These are phyloP conservation scores for Megathymus violae DNA, from an alignment of 1,140 invertebrate genomes.

Conservation along the genomic window DNA sequence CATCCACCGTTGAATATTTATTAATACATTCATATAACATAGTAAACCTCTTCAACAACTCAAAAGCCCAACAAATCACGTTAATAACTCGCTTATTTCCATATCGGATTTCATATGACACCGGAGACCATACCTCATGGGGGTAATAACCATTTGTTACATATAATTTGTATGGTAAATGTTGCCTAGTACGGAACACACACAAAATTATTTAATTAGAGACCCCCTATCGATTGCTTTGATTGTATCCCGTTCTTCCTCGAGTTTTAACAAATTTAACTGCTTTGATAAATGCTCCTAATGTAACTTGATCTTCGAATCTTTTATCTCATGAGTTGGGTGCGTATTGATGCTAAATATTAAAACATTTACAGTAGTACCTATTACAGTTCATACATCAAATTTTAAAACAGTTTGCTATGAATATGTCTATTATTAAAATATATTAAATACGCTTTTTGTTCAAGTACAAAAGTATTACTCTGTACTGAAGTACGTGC, in stretches of 20 bases:
- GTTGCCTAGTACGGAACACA: slow-evolving; percentile 35
- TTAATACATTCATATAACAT: slow-evolving; percentile 27
- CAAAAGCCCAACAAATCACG: slow-evolving; percentile 42
- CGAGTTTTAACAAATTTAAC: slow-evolving; percentile 16
- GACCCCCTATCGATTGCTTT: slow-evolving; percentile 50
- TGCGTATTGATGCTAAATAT: too few species aligned
- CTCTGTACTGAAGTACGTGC: too few species aligned
- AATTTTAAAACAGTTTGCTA: too few species aligned
- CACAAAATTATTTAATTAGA: slow-evolving; percentile 64
- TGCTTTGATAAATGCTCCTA: neutral
- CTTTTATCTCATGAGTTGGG: neutral
- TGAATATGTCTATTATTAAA: too few species aligned
- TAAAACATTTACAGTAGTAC: too few species aligned
- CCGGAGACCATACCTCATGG: slow-evolving; percentile 46
- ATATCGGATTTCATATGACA: slow-evolving; percentile 56
- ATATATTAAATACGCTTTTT: too few species aligned
- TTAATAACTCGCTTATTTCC: slow-evolving; percentile 52
- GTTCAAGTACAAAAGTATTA: too few species aligned
- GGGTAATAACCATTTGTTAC: slow-evolving; percentile 45
- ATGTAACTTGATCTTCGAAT: neutral
- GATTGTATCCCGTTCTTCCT: slow-evolving; percentile 33
- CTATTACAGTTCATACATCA: too few species aligned
- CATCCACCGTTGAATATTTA: slow-evolving; percentile 32
- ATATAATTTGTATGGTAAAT: slow-evolving; percentile 62
- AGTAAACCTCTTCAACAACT: slow-evolving; percentile 27